Percentiles rank a stretch among this genome's conserved stretches.
Evolutionary conservation across 2,888 invertebrate species (phyloP).

Genomic region (Gymnocheta viridis): DNA sequence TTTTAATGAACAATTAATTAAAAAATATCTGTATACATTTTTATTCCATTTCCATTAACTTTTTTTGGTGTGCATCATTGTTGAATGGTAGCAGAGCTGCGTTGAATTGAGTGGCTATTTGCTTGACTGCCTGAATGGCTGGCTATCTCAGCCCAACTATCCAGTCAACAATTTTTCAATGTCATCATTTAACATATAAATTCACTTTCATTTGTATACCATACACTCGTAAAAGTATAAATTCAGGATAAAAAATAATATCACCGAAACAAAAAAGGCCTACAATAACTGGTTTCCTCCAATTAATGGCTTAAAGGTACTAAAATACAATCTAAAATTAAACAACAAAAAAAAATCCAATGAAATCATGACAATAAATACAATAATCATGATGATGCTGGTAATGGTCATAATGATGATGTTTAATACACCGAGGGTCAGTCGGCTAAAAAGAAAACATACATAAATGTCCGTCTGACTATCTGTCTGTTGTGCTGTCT

Average conservation of each 20-base stretch:
- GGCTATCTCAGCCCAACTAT: constrained; percentile 37
- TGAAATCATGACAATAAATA: constrained; percentile 61
- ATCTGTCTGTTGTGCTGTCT: background rate
- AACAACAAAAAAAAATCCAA: constrained; percentile 47
- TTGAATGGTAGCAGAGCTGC: constrained; percentile 12
- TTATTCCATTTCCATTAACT: constrained; percentile 58
- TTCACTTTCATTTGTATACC: constrained; percentile 73
- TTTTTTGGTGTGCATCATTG: constrained; percentile 3
- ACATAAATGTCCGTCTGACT: constrained; percentile 6
- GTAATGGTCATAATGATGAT: constrained; percentile 31
- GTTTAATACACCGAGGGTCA: constrained; percentile 42
- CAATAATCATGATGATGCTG: constrained; percentile 39
- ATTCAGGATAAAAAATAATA: constrained; percentile 16
- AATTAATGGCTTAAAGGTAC: constrained; percentile 68
- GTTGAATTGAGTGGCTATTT: background rate
- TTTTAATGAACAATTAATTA: constrained; percentile 66
- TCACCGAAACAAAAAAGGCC: constrained; percentile 51
- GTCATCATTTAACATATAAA: constrained; percentile 69
- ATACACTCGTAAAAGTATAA: constrained; percentile 32
- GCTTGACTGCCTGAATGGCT: background rate
- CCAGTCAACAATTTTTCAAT: constrained; percentile 64
- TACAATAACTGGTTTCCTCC: constrained; percentile 66
- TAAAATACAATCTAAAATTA: constrained; percentile 58
- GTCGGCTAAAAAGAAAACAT: constrained; percentile 15
- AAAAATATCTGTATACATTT: constrained; percentile 40